Conservation (phyloP, 2,888 invertebrate genomes). For the Aporophyla lueneburgensis region DNA sequence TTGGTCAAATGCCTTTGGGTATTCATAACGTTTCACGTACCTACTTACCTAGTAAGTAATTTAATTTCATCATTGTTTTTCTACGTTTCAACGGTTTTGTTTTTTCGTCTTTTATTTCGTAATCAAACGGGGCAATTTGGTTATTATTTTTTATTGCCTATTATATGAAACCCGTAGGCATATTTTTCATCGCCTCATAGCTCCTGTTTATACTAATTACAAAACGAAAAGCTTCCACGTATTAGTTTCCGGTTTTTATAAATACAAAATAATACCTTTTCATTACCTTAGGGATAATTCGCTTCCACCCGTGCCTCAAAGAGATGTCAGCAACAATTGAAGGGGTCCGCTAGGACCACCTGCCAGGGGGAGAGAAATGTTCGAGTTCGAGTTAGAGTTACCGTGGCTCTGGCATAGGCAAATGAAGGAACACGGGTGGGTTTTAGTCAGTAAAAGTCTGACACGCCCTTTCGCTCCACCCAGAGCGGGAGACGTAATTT, state of each 20-base stretch:
- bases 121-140: not conserved
- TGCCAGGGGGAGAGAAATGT: too few species aligned
- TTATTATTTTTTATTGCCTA: not conserved
- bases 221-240: too few species aligned
- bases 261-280: not conserved
- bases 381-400: too few species aligned
- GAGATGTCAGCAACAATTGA: too few species aligned
- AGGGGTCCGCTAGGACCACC: too few species aligned
- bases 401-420: too few species aligned
- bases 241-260: not conserved
- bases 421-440: too few species aligned
- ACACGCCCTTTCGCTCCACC: too few species aligned
- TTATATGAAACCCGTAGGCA: not conserved
- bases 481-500: too few species aligned
- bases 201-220: constrained; percentile 21
- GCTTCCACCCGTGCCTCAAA: not conserved
- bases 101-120: constrained; percentile 8
- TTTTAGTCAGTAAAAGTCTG: too few species aligned
- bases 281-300: not conserved
- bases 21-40: constrained; percentile 35
- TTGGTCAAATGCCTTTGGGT: constrained; percentile 47
- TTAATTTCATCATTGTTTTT: constrained; percentile 35
- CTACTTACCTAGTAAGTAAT: constrained; percentile 7
- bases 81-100: not conserved
- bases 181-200: not conserved